These are phyloP conservation scores for Hexactinellida sp. DNA, from an alignment of 37 sponge, comb jelly and placozoan species.

Conservation along the genomic window DNA sequence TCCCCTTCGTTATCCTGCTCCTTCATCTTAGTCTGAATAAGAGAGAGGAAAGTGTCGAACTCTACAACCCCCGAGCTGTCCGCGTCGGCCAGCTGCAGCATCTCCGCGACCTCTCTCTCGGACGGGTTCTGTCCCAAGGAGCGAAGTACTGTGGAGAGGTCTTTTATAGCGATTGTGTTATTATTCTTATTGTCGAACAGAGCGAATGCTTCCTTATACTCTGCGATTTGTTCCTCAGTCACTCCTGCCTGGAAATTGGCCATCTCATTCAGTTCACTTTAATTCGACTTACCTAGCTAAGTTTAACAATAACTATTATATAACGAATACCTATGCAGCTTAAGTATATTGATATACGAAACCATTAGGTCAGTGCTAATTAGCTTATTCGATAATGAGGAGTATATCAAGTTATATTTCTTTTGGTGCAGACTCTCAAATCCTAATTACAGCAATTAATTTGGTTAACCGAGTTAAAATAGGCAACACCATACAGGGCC, in stretches of 20 bases:
- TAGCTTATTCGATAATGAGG: no score
- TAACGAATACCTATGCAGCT: no score
- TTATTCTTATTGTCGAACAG: neutral
- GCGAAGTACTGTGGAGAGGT: neutral
- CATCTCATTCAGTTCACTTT: neutral
- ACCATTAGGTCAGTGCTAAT: no score
- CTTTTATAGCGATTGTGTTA: neutral
- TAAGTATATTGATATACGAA: no score
- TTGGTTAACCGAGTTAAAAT: no score
- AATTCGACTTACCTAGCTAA: neutral
- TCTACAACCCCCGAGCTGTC: neutral
- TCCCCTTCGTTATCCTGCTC: neutral
- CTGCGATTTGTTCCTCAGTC: neutral
- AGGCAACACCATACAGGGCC: no score
- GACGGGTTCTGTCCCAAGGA: conserved; percentile 1
- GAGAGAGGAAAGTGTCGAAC: neutral
- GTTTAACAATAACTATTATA: neutral
- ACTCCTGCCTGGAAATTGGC: neutral
- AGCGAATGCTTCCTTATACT: conserved; percentile 12
- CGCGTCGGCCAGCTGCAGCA: neutral
- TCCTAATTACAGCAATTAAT: no score
- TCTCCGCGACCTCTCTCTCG: neutral
- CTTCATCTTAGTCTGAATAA: conserved; percentile 10
- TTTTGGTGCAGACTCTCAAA: no score
- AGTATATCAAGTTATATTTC: no score